These are phyloP conservation scores for Thryonomys swinderianus DNA, from an alignment of 2,113 vertebrate genomes.

Conservation along the genomic window DNA sequence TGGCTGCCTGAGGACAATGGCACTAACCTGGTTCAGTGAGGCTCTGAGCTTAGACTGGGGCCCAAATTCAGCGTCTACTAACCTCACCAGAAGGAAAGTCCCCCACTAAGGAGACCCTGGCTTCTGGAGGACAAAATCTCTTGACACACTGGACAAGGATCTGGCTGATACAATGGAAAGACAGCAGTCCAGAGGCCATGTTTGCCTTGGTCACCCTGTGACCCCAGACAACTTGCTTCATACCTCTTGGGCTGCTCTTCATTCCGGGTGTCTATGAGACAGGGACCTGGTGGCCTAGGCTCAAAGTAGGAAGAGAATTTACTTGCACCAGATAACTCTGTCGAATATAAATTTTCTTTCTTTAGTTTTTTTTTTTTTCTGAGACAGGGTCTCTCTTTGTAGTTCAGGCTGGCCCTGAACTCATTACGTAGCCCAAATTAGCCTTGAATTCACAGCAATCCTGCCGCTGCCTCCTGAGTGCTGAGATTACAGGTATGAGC, in stretches of 20 bases:
- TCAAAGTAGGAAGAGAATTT: not conserved
- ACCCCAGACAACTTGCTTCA: not conserved
- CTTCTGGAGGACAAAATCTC: not conserved
- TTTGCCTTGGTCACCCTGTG: not conserved
- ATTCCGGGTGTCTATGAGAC: not conserved
- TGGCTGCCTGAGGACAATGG: not conserved
- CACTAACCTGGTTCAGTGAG: not conserved
- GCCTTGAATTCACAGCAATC: too few species aligned
- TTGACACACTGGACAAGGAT: not conserved
- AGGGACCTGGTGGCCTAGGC: not conserved
- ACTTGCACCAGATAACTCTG: not conserved
- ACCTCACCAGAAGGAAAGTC: not conserved
- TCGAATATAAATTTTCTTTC: not conserved
- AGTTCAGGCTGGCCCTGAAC: too few species aligned
- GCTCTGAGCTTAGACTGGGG: not conserved
- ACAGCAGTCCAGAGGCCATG: not conserved
- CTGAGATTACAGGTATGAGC: too few species aligned
- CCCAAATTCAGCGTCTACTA: not conserved
- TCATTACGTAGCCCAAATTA: too few species aligned
- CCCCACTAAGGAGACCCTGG: not conserved
- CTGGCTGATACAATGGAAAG: not conserved
- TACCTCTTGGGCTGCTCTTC: not conserved
- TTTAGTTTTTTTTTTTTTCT: too few species aligned
- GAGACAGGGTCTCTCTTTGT: too few species aligned
- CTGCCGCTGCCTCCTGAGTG: too few species aligned